A percentile compares a stretch with the other conserved stretches of the same genome.
Conservation (phyloP, 2,888 invertebrate species). For the Drosophila pseudotalamancana region DNA sequence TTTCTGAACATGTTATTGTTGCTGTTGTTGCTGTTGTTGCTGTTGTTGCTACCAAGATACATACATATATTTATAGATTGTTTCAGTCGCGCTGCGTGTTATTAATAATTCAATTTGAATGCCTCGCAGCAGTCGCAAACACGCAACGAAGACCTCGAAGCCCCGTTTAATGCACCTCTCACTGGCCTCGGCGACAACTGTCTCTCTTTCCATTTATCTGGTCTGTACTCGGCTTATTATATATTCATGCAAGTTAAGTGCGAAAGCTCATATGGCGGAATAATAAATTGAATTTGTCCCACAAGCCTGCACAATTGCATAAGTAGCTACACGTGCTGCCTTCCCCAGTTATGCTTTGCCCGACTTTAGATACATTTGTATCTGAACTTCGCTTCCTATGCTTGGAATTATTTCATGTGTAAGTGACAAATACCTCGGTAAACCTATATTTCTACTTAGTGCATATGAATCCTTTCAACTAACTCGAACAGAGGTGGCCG, state of each 20-base stretch:
- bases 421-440: too few species aligned
- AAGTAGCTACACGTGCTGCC: slow-evolving; percentile 52
- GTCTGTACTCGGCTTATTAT: too few species aligned
- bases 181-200: not conserved
- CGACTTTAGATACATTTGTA: slow-evolving; percentile 47
- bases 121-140: slow-evolving; percentile 52
- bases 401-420: not conserved
- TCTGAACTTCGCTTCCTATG: slow-evolving; percentile 4
- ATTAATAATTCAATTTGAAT: slow-evolving; percentile 72
- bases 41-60: not conserved
- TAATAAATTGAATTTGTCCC: slow-evolving; percentile 72
- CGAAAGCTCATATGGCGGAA: slow-evolving; percentile 74
- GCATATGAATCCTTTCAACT: too few species aligned
- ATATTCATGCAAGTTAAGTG: slow-evolving; percentile 77
- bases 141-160: slow-evolving; percentile 51
- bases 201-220: not conserved
- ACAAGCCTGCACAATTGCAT: slow-evolving; percentile 59
- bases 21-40: not conserved
- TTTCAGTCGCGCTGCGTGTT: slow-evolving; percentile 58
- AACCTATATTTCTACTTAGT: too few species aligned
- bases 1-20: not conserved
- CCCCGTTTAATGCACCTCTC: slow-evolving; percentile 7
- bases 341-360: not conserved
- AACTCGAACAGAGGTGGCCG: too few species aligned
- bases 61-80: slow-evolving; percentile 40